Base-by-base conservation (phyloP, 2,113 vertebrate genomes). In the Nothoprocta pentlandii region DNA sequence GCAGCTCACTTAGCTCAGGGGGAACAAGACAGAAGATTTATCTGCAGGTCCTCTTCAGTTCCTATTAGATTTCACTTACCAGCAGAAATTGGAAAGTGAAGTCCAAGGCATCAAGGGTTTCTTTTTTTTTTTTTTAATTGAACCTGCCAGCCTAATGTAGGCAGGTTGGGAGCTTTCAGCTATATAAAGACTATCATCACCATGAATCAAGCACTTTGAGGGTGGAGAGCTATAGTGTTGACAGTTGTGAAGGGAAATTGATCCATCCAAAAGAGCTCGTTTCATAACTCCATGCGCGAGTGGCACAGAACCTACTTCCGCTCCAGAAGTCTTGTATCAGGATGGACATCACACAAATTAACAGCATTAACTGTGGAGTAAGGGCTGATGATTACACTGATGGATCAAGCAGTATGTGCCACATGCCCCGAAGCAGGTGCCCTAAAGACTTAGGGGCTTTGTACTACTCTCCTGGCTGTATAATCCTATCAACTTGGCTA, bases 251-350 rank as follows among this genome's bases (percentile, higher is more conserved):
- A 94, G 54, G 91, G 67, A 95, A 92, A 23, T 9, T 58, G 87
- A 91, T 49, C 67, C 58, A 73, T 42, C 81, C 87, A 92, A 83
- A 89, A 92, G 54, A 70, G 67, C 67, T 81, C 58, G 70, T 91
- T 92, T 82, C 74, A 10, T 83, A 92, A 89, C 39, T 53, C 41
- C 42, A 28, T 7, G 26, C 73, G 17, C 0, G 0, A 75, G 26
- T 19, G 67, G 64, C 77, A 78, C 56, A 89, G 58, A 80, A 86
- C 26, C 63, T n/a, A 34, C 22, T 68, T 89, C 53, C 56, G 73
- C 88, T 64, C 49, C 44, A 87, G 58, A 44, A 36, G 69, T 73
- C 78, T 14, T 87, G 16, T 36, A 80, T 17, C 44, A 84, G 64
- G 56, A 36, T 54, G 88, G 36, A 59, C 23, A 54, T 0, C 41